Percentiles rank a stretch among this genome's conserved stretches.
phyloP scores from a whole-genome alignment of 2,113 vertebrate genomes.

The Hucho hucho region DNA sequence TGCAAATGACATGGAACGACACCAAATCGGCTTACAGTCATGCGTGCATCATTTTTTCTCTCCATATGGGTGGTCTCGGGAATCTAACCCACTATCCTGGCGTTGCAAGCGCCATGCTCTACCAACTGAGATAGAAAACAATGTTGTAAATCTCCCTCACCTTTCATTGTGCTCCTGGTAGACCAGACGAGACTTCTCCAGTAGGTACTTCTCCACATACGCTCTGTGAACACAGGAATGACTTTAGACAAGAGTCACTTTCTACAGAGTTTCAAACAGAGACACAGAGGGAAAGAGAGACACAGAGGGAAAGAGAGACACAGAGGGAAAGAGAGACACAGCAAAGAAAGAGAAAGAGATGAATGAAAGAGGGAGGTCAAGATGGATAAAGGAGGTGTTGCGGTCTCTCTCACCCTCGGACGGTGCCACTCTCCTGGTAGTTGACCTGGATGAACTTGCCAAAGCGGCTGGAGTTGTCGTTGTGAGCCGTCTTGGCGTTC shows the following conservation, averaged over 20 bases:
- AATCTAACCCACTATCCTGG: too few relatives aligned
- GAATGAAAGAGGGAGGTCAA: neutral
- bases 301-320: too few relatives aligned
- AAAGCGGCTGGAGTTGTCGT: constrained; percentile 98
- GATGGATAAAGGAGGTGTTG: neutral
- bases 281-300: neutral
- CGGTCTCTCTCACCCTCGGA: constrained; percentile 86
- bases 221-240: constrained; percentile 75
- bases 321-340: neutral
- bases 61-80: too few relatives aligned
- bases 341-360: neutral
- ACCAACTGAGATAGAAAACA: too few relatives aligned
- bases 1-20: too few relatives aligned
- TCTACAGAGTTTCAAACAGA: neutral
- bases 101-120: too few relatives aligned
- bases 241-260: too few relatives aligned
- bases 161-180: constrained; percentile 97
- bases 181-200: constrained; percentile 95
- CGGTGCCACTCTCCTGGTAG: constrained; percentile 94
- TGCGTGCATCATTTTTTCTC: too few relatives aligned
- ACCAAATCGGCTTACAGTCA: too few relatives aligned
- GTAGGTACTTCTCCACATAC: constrained; percentile 95
- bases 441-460: constrained; percentile 98
- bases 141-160: constrained; percentile 58
- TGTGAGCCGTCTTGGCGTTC: constrained; percentile 96